Evolutionary conservation across 2,113 vertebrate species (phyloP).

Genomic region (Hippopotamus amphibius): DNA sequence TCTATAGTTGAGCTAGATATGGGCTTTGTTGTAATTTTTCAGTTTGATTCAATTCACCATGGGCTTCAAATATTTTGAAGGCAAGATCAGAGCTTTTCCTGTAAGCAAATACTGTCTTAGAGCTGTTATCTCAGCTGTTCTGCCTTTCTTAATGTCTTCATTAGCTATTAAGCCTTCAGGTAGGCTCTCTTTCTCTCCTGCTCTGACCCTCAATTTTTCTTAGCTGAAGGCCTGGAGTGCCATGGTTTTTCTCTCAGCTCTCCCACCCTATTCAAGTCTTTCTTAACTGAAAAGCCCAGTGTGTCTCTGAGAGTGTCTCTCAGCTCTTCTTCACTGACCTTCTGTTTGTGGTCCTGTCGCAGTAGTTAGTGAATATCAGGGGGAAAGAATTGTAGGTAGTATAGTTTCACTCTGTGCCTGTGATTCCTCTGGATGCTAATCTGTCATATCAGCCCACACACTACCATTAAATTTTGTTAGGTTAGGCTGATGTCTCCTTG

Average conservation of each 20-base stretch:
- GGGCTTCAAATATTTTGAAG: slow-evolving; percentile 12
- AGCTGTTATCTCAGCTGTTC: background rate
- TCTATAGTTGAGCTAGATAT: background rate
- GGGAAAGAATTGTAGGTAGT: background rate
- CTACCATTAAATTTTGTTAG: background rate
- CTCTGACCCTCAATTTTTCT: background rate
- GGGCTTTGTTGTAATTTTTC: background rate
- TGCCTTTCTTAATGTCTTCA: background rate
- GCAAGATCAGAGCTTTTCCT: background rate
- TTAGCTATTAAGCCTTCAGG: background rate
- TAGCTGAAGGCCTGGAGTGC: background rate
- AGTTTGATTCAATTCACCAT: background rate
- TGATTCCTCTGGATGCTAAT: background rate
- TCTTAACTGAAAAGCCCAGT: background rate
- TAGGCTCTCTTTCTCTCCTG: background rate
- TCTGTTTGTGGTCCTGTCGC: background rate
- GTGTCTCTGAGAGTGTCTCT: background rate
- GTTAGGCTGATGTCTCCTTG: background rate
- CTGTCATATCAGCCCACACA: background rate
- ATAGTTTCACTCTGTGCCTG: background rate
- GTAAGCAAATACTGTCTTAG: background rate
- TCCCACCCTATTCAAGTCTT: background rate
- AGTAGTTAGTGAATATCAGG: background rate
- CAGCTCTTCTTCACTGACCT: background rate
- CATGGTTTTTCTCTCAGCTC: background rate